Evolutionary conservation across 2,113 vertebrate species (phyloP), one percentile per base, ranked within the genome.

Genomic region (Lipotes vexillifer): DNA sequence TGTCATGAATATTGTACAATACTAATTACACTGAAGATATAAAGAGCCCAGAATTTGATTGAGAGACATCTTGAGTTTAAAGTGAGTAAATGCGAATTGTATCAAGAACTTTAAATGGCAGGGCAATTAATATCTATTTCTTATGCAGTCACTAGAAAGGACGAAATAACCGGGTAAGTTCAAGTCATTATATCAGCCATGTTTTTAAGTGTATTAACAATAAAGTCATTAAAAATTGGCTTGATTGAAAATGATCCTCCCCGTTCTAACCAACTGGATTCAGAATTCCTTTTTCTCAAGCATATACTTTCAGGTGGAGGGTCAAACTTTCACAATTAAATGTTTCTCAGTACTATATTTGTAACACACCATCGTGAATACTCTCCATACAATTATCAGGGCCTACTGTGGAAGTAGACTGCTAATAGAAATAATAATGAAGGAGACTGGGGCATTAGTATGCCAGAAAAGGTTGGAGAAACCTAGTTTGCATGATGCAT

Each of bases 11-110:
- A 81, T 20, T 61, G 74, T 85, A 93, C 25, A 80, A 38, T 93
- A 31, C 49, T 97, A 96, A 82, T 95, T 97, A 87, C 90, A 77
- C 0, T 96, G 38, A 97, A 93, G 93, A 71, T 52, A 96, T 85
- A 96, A 89, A 90, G 91, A 96, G 91, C 21, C 63, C 88, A 95
- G 87, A 89, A 83, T 93, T 94, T 97, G 96, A 97, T 87, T 93
- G 96, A 96, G 95, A 97, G 92, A 93, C 75, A 97, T 96, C 93
- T 97, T 97, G 92, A 93, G 90, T 94, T 97, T 97, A 97, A 96
- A 97, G 65, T 93, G 57, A 98, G 65, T 68, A 92, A 94, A 66
- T 93, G 78, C 97, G 93, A 96, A 97, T 92, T 97, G 69, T 93
- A 97, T 84, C 18, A 44, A 96, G 93, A 96, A 96, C 96, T 97